Evolutionary conservation across 2,888 invertebrate species (phyloP).

Genomic region (Drosophila aldrichi): DNA sequence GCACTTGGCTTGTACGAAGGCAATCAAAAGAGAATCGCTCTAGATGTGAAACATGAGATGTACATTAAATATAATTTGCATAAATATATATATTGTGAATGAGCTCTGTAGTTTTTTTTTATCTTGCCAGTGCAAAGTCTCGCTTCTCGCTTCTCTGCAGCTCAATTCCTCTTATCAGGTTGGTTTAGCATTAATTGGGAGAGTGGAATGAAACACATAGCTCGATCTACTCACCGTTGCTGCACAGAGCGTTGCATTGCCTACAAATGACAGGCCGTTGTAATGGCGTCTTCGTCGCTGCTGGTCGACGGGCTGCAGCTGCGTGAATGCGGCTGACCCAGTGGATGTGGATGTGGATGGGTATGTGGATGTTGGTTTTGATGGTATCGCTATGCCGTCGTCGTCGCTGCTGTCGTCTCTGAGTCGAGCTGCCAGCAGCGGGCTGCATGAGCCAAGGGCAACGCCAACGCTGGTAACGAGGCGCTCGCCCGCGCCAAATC

Average conservation of each 20-base stretch:
- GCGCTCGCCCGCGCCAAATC: constrained; percentile 5
- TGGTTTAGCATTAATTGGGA: background rate
- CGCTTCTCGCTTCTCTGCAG: no score
- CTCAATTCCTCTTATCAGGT: background rate
- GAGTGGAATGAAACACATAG: background rate
- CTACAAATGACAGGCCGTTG: constrained; percentile 85
- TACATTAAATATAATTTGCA: background rate
- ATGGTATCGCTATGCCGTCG: constrained; percentile 45
- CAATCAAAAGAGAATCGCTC: background rate
- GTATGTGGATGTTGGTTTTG: constrained; percentile 20
- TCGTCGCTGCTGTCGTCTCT: constrained; percentile 36
- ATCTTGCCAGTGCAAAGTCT: no score
- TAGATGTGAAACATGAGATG: background rate
- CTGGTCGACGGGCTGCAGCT: constrained; percentile 39
- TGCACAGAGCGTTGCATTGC: constrained; percentile 86
- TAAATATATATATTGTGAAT: background rate
- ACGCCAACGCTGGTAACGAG: constrained; percentile 41
- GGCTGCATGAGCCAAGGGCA: constrained; percentile 49
- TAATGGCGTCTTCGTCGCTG: constrained; percentile 68
- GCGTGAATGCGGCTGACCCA: constrained; percentile 42
- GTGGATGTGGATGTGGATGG: constrained; percentile 18
- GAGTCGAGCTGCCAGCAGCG: constrained; percentile 52
- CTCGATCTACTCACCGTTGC: constrained; percentile 83
- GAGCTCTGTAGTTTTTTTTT: no score
- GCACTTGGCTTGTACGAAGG: background rate